Conservation (phyloP, 2,797 vertebrate genomes). For the Nannoperca australis region DNA sequence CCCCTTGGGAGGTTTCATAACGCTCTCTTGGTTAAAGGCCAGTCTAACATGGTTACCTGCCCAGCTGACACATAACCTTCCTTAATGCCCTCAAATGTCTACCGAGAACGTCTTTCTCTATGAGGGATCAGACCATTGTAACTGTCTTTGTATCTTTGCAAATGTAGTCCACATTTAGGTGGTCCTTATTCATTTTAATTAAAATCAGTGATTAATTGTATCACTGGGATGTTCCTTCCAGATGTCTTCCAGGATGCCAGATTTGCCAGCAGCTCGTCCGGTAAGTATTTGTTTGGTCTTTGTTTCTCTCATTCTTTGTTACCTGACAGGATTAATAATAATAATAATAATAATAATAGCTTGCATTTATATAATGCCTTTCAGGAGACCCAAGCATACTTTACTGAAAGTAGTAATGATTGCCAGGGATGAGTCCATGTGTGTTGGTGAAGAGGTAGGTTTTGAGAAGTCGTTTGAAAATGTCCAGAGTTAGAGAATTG, state of each 20-base stretch:
- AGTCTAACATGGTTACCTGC: conserved; percentile 39
- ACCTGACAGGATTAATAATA: conserved; percentile 21
- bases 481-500: too few species aligned
- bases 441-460: too few species aligned
- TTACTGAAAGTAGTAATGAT: too few species aligned
- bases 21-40: conserved; percentile 54
- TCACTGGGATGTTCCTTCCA: conserved; percentile 76
- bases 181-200: background rate
- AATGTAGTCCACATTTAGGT: background rate
- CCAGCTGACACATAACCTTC: conserved; percentile 52
- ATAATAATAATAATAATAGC: too few species aligned
- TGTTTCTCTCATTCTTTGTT: conserved; percentile 26
- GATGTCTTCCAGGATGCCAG: conserved; percentile 99
- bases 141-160: background rate
- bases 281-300: conserved; percentile 81
- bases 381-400: too few species aligned
- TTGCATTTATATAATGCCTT: too few species aligned
- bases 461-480: too few species aligned
- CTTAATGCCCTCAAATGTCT: conserved; percentile 35
- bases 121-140: background rate
- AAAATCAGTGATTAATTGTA: conserved; percentile 16
- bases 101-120: conserved; percentile 6
- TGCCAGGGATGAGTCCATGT: too few species aligned
- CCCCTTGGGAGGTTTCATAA: conserved; percentile 47
- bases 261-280: conserved; percentile 99